Evolutionary conservation across 1,140 invertebrate species (phyloP).

Genomic region (Colletes gigas): DNA sequence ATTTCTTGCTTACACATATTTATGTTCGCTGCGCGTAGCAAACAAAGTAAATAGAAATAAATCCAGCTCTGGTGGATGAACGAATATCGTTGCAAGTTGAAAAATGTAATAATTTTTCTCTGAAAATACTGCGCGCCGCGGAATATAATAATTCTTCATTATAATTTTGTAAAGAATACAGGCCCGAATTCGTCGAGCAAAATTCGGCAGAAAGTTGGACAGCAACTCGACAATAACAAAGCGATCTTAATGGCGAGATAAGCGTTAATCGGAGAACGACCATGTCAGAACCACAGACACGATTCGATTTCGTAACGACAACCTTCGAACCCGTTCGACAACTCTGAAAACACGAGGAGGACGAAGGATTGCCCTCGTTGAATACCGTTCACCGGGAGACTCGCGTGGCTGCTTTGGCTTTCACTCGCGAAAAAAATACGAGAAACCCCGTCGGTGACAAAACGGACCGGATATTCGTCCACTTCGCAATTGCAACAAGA

Average conservation of each 20-base stretch:
- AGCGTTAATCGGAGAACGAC: constrained; percentile 25
- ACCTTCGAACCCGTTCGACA: constrained; percentile 51
- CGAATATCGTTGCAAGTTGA: too few relatives aligned
- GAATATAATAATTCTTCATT: too few relatives aligned
- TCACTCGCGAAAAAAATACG: constrained; percentile 46
- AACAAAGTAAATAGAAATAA: too few relatives aligned
- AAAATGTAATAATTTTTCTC: too few relatives aligned
- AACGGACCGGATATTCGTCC: neutral
- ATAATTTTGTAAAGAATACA: too few relatives aligned
- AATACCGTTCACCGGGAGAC: constrained; percentile 27
- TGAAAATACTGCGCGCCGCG: too few relatives aligned
- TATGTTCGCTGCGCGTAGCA: too few relatives aligned
- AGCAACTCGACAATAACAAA: constrained; percentile 7
- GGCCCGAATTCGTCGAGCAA: too few relatives aligned
- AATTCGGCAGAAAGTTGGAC: constrained; percentile 16
- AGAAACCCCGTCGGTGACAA: constrained; percentile 1
- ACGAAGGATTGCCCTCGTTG: constrained; percentile 25
- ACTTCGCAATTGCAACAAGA: neutral
- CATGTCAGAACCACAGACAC: constrained; percentile 15
- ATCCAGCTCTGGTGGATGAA: too few relatives aligned
- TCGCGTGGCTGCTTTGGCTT: constrained; percentile 32
- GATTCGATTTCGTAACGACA: constrained; percentile 45
- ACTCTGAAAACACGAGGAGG: constrained; percentile 39
- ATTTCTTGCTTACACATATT: too few relatives aligned
- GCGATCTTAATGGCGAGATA: constrained; percentile 33